phyloP scores from a whole-genome alignment of 2,113 vertebrate genomes.

The Ochotona princeps region DNA sequence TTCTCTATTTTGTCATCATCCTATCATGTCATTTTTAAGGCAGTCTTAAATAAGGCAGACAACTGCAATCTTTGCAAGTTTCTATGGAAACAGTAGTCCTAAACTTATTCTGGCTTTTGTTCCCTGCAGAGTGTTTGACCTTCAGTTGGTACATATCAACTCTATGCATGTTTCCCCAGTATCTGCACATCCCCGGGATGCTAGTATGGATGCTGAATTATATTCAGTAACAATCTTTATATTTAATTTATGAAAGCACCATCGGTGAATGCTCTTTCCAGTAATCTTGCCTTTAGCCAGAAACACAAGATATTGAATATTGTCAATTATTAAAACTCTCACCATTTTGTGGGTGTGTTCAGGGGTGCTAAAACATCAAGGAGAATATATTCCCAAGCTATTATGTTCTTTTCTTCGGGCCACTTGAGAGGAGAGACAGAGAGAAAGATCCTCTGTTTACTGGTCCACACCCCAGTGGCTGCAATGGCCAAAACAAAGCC shows the following conservation, averaged over 20 bases:
- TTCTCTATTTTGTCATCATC: not conserved
- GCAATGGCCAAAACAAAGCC: too few species aligned
- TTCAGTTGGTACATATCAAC: not conserved
- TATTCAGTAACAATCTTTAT: not conserved
- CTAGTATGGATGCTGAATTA: not conserved
- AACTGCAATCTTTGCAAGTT: not conserved
- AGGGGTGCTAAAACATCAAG: constrained; percentile 2
- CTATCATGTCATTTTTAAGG: not conserved
- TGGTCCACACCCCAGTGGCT: too few species aligned
- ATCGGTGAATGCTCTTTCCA: not conserved
- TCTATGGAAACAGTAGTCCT: constrained; percentile 12
- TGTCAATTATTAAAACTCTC: constrained; percentile 54
- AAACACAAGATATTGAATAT: constrained; percentile 59
- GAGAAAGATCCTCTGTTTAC: too few species aligned
- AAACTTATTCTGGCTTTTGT: not conserved
- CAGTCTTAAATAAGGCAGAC: not conserved
- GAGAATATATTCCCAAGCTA: constrained; percentile 17
- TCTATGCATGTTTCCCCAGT: not conserved
- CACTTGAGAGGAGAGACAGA: not conserved
- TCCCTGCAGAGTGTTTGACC: not conserved
- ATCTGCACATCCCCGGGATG: not conserved
- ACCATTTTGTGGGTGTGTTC: not conserved
- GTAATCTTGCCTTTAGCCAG: not conserved
- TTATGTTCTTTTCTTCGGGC: not conserved
- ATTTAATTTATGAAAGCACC: not conserved